Evolutionary conservation across 1,140 invertebrate genomes (phyloP), one percentile per base, ranked within the genome.

Genomic region (Drosophila albomicans): DNA sequence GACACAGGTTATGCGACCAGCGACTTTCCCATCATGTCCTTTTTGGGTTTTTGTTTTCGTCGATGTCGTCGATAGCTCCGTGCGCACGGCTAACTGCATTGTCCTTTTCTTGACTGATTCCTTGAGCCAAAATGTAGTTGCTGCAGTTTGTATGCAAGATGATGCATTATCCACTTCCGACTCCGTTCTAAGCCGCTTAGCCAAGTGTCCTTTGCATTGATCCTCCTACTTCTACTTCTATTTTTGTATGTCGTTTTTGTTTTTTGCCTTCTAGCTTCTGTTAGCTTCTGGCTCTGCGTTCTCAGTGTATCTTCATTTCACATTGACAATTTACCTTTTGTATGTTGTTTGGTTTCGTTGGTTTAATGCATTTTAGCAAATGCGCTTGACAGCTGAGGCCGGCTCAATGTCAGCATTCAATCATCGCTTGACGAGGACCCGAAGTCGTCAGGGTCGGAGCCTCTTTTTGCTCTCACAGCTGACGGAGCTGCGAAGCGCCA

Each of bases 91-190:
- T 90, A 82, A 80, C 77, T 78, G 77, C 82, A 88, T 90, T 90
- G 87, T 90, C 79, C 87, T 91, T 87, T 87, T 43, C 10, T 49
- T 32, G 51, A 13, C 67, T 68, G 78, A 72, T 73, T 80, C 52
- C 65, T 79, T 67, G 54, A 61, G 68, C 65, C 43, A 48, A 38
- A 28, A 25, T 30, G 51, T 25, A 3, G 20, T 25, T 25, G 20
- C 20, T 25, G 20, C 3, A 25, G 20, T 25, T 5, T 43, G 49
- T 66, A 86, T 87, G 86, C 75, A 86, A 90, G 79, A 91, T 89
- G 86, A 89, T 89, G 86, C 82, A 89, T 89, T 89, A 90, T 80
- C 68, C 70, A 86, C 85, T 90, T 89, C 85, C 86, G 85, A 88
- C 79, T 35, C 43, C 64, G 20, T 41, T 59, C 15, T 88, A 88